These are phyloP conservation scores for Halictus rubicundus DNA, from an alignment of 1,140 invertebrate species.

Conservation along the genomic window DNA sequence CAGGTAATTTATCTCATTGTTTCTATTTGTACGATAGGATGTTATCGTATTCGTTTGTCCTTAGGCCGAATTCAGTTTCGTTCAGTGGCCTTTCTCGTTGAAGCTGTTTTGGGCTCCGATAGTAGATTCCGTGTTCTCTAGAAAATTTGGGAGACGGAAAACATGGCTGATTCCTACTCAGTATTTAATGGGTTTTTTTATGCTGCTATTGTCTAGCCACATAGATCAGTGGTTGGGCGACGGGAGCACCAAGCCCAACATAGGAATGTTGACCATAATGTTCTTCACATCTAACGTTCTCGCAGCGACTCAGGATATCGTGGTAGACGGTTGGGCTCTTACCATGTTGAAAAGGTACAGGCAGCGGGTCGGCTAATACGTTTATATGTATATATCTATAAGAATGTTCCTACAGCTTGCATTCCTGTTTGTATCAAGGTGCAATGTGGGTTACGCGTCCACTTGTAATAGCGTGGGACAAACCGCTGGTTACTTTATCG, in stretches of 20 bases:
- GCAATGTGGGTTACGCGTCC: conserved; percentile 99
- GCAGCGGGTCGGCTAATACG: background rate
- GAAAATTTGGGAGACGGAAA: conserved; percentile 94
- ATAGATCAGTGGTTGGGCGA: conserved; percentile 89
- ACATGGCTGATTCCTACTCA: conserved; percentile 98
- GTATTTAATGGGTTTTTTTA: conserved; percentile 90
- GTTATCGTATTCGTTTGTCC: background rate
- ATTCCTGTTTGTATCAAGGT: conserved; percentile 76
- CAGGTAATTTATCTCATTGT: conserved; percentile 78
- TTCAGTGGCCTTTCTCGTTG: conserved; percentile 98
- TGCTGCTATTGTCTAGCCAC: conserved; percentile 90
- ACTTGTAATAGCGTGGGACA: conserved; percentile 99
- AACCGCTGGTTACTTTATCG: conserved; percentile 98
- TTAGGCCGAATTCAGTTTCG: conserved; percentile 98
- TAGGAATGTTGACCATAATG: conserved; percentile 89
- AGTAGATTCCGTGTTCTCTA: conserved; percentile 94
- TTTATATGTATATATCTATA: background rate
- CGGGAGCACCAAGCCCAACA: conserved; percentile 85
- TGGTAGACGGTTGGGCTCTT: conserved; percentile 99
- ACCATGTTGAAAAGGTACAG: conserved; percentile 95
- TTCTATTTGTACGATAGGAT: too few species aligned
- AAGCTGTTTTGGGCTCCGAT: conserved; percentile 99
- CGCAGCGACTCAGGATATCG: conserved; percentile 99
- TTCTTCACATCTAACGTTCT: conserved; percentile 98
- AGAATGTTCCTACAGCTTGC: background rate